Conservation (phyloP, 2,113 vertebrate species). For the Hippocampus barbouri region DNA sequence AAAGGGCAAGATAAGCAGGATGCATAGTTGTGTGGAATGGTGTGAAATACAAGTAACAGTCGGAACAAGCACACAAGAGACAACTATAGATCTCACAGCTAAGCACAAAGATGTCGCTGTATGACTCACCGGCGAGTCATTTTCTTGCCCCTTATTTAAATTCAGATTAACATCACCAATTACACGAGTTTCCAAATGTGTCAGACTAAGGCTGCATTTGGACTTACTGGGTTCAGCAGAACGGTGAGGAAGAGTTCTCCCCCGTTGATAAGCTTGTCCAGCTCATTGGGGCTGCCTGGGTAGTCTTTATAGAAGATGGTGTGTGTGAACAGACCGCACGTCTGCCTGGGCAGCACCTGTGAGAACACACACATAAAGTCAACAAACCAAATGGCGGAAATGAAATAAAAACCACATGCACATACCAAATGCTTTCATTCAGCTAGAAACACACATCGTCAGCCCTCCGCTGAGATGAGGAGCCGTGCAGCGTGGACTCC, state of each 20-base stretch:
- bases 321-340: constrained; percentile 95
- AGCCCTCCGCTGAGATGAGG: constrained; percentile 27
- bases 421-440: neutral
- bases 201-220: constrained; percentile 26
- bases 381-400: constrained; percentile 13
- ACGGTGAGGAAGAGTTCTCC: constrained; percentile 96
- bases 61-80: neutral
- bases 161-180: constrained; percentile 31
- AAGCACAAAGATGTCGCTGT: constrained; percentile 9
- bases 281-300: constrained; percentile 88
- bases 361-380: constrained; percentile 28
- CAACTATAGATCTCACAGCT: constrained; percentile 3
- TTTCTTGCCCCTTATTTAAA: constrained; percentile 25
- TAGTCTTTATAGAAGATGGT: constrained; percentile 99
- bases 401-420: neutral
- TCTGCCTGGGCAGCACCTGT: constrained; percentile 94
- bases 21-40: neutral
- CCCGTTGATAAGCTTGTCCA: constrained; percentile 96
- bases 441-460: constrained; percentile 24
- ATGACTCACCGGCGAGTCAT: constrained; percentile 37
- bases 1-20: neutral
- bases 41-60: neutral
- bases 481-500: constrained; percentile 37
- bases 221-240: constrained; percentile 91
- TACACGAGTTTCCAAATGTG: constrained; percentile 21